Percentiles rank a stretch among this genome's conserved stretches.
phyloP scores from a whole-genome alignment of 2,113 vertebrate species.

The Tragulus kanchil region DNA sequence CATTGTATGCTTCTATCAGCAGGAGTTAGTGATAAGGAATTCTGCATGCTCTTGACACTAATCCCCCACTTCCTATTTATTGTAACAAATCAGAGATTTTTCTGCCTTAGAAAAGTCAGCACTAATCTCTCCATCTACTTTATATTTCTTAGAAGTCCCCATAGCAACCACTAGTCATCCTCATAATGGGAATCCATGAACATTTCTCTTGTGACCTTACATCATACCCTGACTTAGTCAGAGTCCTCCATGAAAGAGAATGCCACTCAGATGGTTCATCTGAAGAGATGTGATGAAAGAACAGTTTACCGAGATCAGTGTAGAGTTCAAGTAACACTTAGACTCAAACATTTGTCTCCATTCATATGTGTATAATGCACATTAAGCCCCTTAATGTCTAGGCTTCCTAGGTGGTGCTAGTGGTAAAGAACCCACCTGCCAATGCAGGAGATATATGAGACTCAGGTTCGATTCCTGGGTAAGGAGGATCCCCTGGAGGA shows the following conservation, averaged over 20 bases:
- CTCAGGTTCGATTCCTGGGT: not conserved
- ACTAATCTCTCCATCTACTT: not conserved
- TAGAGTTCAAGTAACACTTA: not conserved
- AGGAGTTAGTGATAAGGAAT: not conserved
- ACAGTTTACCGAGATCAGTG: not conserved
- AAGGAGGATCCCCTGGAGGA: not conserved
- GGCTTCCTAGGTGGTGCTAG: not conserved
- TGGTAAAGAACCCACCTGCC: not conserved
- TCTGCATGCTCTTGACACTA: not conserved
- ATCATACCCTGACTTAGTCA: not conserved
- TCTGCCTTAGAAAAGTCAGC: not conserved
- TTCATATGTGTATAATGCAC: not conserved
- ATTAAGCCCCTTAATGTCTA: not conserved
- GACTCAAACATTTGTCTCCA: not conserved
- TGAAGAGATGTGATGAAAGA: constrained; percentile 3
- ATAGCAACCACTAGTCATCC: not conserved
- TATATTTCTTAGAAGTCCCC: constrained; percentile 8
- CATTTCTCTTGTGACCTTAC: constrained; percentile 28
- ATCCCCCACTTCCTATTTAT: not conserved
- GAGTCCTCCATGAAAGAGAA: not conserved
- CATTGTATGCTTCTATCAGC: not conserved
- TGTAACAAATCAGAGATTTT: not conserved
- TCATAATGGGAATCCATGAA: not conserved
- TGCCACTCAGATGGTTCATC: not conserved
- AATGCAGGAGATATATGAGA: not conserved